Conservation (phyloP, 2,888 invertebrate species). For the Eulithis prunata region DNA sequence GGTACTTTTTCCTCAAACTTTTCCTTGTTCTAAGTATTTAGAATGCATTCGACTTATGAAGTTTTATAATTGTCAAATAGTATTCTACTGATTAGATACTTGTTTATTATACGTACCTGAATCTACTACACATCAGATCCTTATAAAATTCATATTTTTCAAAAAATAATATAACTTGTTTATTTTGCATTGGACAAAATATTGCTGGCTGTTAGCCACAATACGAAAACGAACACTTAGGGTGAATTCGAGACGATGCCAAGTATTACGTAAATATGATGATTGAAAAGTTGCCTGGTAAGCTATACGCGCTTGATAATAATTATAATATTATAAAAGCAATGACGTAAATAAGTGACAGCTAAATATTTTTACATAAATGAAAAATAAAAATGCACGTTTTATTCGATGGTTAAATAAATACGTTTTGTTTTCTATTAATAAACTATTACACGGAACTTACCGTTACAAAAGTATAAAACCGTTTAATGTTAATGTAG, state of each 20-base stretch:
- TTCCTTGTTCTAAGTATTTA: too few relatives aligned
- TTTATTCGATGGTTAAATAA: not conserved
- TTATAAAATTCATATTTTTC: constrained; percentile 45
- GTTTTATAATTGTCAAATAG: too few relatives aligned
- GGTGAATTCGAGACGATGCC: constrained; percentile 65
- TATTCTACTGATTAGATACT: too few relatives aligned
- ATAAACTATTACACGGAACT: too few relatives aligned
- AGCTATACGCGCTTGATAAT: constrained; percentile 52
- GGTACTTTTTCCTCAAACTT: too few relatives aligned
- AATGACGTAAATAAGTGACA: not conserved
- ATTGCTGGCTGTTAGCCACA: constrained; percentile 70
- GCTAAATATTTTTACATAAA: not conserved
- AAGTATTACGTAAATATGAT: constrained; percentile 67
- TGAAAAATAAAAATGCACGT: not conserved
- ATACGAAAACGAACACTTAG: constrained; percentile 60
- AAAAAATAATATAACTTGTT: constrained; percentile 44
- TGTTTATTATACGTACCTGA: too few relatives aligned
- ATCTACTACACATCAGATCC: too few relatives aligned
- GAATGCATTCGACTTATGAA: too few relatives aligned
- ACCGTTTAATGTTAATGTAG: not conserved
- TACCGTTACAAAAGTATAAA: too few relatives aligned
- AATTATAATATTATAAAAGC: constrained; percentile 20
- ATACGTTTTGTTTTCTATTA: too few relatives aligned
- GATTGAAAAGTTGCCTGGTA: constrained; percentile 68
- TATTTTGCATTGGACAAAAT: constrained; percentile 58